Evolutionary conservation across 2,113 vertebrate genomes (phyloP), one percentile per base, ranked within the genome.

Genomic region (Channa argus): DNA sequence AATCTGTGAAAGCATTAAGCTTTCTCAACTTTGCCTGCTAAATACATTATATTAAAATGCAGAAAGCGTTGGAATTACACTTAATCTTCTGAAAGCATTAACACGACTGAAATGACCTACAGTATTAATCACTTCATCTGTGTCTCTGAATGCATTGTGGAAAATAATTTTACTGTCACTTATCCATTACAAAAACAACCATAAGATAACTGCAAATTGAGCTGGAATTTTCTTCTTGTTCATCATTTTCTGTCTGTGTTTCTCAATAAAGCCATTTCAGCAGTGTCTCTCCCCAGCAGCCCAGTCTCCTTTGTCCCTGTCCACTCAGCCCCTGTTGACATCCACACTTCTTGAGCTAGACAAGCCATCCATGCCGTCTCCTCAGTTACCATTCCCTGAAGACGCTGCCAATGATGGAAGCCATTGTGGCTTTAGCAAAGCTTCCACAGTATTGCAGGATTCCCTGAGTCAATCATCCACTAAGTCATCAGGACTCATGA

Each of bases 381-480:
- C 69, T 60, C 54, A 61, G 5, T 86, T 79, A 38, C 34, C 43
- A n/a, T 75, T 67, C 13, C 63, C 59, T 65, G 72, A 81, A 54
- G 74, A 71, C 67, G 43, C 43, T 2, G 0, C 60, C 38, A 59
- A 34, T 33, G 39, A 4, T 6, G 39, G 52, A 11, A 13, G 14
- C 51, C 2, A 44, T 61, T 79, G 66, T 38, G 71, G 60, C 44
- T 84, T 86, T 10, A 90, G 71, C 49, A 86, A 89, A 70, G 73
- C 85, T 37, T 92, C 90, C 37, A 73, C 84, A 34, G 66, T 76
- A 47, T 93, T 91, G 15, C 62, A 68, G 54, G 63, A 71, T 55
- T 86, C 92, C 43, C 50, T 82, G 15, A 89, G 82, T 70, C 87
- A 76, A 14, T 89, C 83, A 14, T 92, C 91, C 13, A 74, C 46